These are phyloP conservation scores for Perccottus glenii DNA, from an alignment of 2,113 vertebrate genomes.

Conservation along the genomic window DNA sequence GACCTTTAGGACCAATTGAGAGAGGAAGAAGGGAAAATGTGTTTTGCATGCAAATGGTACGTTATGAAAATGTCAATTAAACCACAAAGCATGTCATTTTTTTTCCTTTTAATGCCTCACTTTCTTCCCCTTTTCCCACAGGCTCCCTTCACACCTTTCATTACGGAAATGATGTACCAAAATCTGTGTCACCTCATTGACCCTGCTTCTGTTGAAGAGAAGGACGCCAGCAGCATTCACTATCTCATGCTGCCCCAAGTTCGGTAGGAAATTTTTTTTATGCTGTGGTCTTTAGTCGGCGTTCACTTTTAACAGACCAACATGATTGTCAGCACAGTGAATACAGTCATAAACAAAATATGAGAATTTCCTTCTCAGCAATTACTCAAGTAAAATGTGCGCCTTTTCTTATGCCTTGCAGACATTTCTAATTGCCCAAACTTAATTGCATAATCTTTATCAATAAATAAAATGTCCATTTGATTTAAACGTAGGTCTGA, in stretches of 20 bases:
- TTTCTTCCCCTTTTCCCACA: slow-evolving; percentile 55
- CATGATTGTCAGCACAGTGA: slow-evolving; percentile 17
- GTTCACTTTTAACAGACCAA: background rate
- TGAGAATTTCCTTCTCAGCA: slow-evolving; percentile 35
- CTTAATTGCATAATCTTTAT: slow-evolving; percentile 54
- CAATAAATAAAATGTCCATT: slow-evolving; percentile 44
- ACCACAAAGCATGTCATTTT: slow-evolving; percentile 21
- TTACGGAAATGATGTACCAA: slow-evolving; percentile 98
- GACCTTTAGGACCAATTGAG: slow-evolving; percentile 36
- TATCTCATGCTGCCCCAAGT: slow-evolving; percentile 96
- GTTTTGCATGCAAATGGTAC: background rate
- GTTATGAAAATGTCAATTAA: slow-evolving; percentile 44
- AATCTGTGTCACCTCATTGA: slow-evolving; percentile 91
- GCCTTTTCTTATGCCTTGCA: slow-evolving; percentile 46
- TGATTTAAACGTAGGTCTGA: slow-evolving; percentile 52
- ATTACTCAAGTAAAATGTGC: slow-evolving; percentile 35
- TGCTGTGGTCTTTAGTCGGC: slow-evolving; percentile 5
- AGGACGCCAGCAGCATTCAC: slow-evolving; percentile 91
- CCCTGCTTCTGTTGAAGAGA: slow-evolving; percentile 86
- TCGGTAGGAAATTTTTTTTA: slow-evolving; percentile 77
- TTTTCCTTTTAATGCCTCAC: slow-evolving; percentile 14
- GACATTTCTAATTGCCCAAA: slow-evolving; percentile 52
- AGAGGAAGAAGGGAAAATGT: background rate
- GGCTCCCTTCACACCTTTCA: slow-evolving; percentile 98
- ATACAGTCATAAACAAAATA: slow-evolving; percentile 31